A percentile compares a stretch with the other conserved stretches of the same genome.
Conservation (phyloP, 2,113 vertebrate species). For the Rhodinocichla rosea region DNA sequence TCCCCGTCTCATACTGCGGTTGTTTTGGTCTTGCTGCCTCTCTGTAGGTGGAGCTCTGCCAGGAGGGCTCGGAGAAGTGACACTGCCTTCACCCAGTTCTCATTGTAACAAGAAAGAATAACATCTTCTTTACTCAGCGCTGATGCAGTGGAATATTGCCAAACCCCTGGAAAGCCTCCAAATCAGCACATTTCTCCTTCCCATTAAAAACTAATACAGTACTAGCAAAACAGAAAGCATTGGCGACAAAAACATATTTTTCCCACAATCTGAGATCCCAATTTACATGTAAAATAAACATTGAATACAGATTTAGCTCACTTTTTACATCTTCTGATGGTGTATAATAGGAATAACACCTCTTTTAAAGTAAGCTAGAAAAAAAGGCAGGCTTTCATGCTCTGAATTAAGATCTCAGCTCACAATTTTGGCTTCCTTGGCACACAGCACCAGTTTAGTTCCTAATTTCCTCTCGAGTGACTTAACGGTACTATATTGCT, state of each 20-base stretch:
- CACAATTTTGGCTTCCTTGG: constrained; percentile 73
- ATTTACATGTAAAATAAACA: constrained; percentile 66
- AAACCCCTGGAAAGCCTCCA: constrained; percentile 73
- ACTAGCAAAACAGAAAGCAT: constrained; percentile 63
- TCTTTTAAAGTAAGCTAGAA: constrained; percentile 65
- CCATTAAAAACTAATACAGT: constrained; percentile 67
- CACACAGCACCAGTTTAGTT: constrained; percentile 75
- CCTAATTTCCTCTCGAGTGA: constrained; percentile 82
- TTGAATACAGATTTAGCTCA: constrained; percentile 65
- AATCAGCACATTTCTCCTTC: constrained; percentile 67
- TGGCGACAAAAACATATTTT: constrained; percentile 61
- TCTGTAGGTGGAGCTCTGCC: not conserved
- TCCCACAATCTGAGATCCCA: constrained; percentile 66
- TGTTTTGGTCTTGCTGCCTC: not conserved
- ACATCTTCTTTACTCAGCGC: constrained; percentile 39
- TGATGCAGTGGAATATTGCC: constrained; percentile 67
- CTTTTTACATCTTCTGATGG: constrained; percentile 52
- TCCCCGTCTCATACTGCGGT: not conserved
- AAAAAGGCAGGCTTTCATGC: constrained; percentile 56
- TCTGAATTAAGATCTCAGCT: constrained; percentile 76
- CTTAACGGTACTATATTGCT: constrained; percentile 76
- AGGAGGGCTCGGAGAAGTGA: not conserved
- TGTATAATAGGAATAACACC: constrained; percentile 63
- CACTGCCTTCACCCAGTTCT: constrained; percentile 41
- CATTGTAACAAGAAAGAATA: constrained; percentile 29